phyloP scores from a whole-genome alignment of 2,888 invertebrate species.

The Oasisia sp. region DNA sequence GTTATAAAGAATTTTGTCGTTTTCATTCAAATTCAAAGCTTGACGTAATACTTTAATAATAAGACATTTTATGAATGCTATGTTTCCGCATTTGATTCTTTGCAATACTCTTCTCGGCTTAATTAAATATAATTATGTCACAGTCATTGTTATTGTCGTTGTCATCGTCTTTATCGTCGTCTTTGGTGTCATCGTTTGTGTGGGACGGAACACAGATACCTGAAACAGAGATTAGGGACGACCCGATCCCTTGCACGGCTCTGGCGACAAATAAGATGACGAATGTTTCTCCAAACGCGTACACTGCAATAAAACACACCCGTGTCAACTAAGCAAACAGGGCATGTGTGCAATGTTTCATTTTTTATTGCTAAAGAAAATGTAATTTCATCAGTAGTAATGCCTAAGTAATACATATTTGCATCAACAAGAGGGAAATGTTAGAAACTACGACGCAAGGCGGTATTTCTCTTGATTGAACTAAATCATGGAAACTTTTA shows the following conservation, averaged over 20 bases:
- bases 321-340: not conserved
- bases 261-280: constrained; percentile 77
- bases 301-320: constrained; percentile 71
- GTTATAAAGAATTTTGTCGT: too few species aligned
- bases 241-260: constrained; percentile 82
- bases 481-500: too few species aligned
- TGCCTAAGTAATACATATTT: too few species aligned
- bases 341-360: not conserved
- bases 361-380: not conserved
- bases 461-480: not conserved
- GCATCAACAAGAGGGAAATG: too few species aligned
- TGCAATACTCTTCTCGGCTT: too few species aligned
- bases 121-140: not conserved
- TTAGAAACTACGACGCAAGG: not conserved
- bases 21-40: too few species aligned
- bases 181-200: not conserved
- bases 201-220: constrained; percentile 66
- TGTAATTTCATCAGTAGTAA: too few species aligned
- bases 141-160: not conserved
- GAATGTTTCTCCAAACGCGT: constrained; percentile 80
- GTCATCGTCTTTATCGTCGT: not conserved
- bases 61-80: too few species aligned
- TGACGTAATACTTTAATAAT: too few species aligned
- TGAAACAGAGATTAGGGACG: constrained; percentile 76
- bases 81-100: too few species aligned